These are phyloP conservation scores for Hypanus sabinus DNA, from an alignment of 2,113 vertebrate genomes.

Conservation along the genomic window DNA sequence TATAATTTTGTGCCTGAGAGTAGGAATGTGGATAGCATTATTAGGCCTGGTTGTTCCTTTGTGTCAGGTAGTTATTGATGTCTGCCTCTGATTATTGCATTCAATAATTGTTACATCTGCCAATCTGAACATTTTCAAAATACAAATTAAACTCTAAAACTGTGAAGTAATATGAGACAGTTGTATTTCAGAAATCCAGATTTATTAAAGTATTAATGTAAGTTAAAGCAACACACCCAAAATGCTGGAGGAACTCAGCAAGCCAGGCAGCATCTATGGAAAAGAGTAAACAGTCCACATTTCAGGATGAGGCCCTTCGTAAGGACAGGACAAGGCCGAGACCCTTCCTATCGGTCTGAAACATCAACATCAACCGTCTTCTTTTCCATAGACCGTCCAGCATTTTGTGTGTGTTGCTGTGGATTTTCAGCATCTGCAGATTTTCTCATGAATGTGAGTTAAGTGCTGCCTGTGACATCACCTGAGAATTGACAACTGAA, in stretches of 20 bases:
- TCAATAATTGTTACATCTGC: background rate
- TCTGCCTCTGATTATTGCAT: background rate
- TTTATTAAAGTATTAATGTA: background rate
- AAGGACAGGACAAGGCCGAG: no score
- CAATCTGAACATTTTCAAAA: background rate
- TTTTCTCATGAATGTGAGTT: background rate
- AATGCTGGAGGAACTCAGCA: no score
- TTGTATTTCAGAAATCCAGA: background rate
- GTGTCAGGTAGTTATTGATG: background rate
- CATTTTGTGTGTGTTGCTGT: no score
- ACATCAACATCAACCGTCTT: no score
- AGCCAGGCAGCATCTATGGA: no score
- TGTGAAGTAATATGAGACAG: background rate
- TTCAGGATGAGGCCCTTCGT: no score
- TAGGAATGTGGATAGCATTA: background rate
- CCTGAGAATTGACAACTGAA: background rate
- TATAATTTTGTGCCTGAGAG: background rate
- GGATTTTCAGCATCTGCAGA: no score
- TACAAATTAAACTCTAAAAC: background rate
- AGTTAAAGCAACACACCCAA: background rate
- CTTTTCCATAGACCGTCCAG: no score
- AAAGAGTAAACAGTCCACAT: no score
- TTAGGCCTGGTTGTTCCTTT: background rate
- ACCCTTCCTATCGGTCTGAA: no score
- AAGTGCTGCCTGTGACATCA: background rate